Evolutionary conservation across 2,113 vertebrate genomes (phyloP).

Genomic region (zebrafish (Danio rerio)): GRCz12tu NC_133184.1:39200501-39201000

Average conservation of each 20-base stretch:
- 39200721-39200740: conserved; percentile 56
- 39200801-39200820: conserved; percentile 29
- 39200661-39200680: conserved; percentile 58
- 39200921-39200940: background rate
- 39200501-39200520: conserved; percentile 37
- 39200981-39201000: too few relatives aligned
- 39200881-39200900: background rate
- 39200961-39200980: background rate
- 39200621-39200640: conserved; percentile 57
- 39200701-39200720: conserved; percentile 75
- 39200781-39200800: conserved; percentile 12
- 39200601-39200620: conserved; percentile 33
- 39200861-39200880: background rate
- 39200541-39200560: conserved; percentile 40
- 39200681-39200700: conserved; percentile 60
- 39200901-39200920: conserved; percentile 1
- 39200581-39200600: conserved; percentile 57
- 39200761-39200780: conserved; percentile 45
- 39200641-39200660: conserved; percentile 60
- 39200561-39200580: conserved; percentile 20
- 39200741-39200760: conserved; percentile 32
- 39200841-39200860: conserved; percentile 23
- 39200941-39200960: background rate
- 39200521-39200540: conserved; percentile 37
- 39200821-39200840: conserved; percentile 35